Percentiles rank a stretch among this genome's conserved stretches.
Conservation (phyloP, 2,797 vertebrate genomes). For the Tenualosa ilisha region DNA sequence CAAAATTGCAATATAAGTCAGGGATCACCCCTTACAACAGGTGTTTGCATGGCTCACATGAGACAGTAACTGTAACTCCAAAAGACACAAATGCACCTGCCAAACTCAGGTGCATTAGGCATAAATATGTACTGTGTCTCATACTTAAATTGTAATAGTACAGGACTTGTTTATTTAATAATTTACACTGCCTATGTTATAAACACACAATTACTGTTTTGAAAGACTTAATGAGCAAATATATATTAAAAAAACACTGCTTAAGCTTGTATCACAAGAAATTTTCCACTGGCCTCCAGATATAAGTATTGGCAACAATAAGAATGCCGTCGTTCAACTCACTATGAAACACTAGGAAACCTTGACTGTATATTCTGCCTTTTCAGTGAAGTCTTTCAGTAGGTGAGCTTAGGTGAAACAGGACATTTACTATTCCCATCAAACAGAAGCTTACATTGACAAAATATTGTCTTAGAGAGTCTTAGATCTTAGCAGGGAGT, state of each 20-base stretch:
- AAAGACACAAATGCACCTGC: neutral
- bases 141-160: neutral
- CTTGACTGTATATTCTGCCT: neutral
- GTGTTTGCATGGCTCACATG: neutral
- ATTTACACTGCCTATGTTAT: neutral
- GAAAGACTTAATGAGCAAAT: neutral
- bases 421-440: neutral
- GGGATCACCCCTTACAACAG: conserved; percentile 14
- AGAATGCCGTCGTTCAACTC: neutral
- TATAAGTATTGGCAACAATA: neutral
- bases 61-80: neutral
- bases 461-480: neutral
- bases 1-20: conserved; percentile 41
- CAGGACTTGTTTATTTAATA: neutral
- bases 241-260: neutral
- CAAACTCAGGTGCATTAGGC: neutral
- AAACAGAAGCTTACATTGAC: neutral
- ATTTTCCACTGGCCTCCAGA: neutral
- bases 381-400: neutral
- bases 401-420: neutral
- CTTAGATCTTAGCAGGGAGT: neutral
- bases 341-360: neutral
- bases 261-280: neutral
- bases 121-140: neutral
- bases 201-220: neutral